Base-by-base conservation (phyloP, 37 sponge, comb jelly and placozoan species). In the Aphrocallistes beatrix region DNA sequence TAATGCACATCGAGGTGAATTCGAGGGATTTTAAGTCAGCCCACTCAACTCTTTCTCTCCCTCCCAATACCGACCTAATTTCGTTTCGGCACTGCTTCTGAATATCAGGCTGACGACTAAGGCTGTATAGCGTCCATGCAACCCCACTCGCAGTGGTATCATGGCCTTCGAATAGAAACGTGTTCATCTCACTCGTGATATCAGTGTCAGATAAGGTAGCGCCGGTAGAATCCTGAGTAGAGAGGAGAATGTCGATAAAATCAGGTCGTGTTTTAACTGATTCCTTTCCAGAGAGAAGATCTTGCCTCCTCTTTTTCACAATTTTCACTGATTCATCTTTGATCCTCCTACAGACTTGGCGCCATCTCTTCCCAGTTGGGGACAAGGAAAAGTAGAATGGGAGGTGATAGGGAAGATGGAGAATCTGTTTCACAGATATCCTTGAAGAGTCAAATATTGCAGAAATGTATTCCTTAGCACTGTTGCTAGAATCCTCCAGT, bases 1-100 rank as follows among this genome's bases (percentile, higher is more conserved):
- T 82, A 3, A 82, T 82, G 28, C 39, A 60, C 75, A 60, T 60
- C 10, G 75, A 60, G 6, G 75, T 60, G 75, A 60, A 60, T 13
- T 60, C 34, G 34, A 60, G 75, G 21, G 75, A 3, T 25, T 60
- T 30, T 60, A 60, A 60, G 34, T 60, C 75, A 60, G 6, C 17
- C 75, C 75, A 60, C 34, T 60, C 75, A 32, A 60, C 34, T 42
- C 38, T n/a, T 13, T 60, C 21, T 13, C 75, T 86, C 0, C 89
- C 93, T 38, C 36, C 81, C 23, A 93, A 51, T 0, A 93, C 89
- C 51, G 47, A 50, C 38, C 38, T 82, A 0, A 90, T 51, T 42
- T 93, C 83, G 37, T 82, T 37, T 38, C 83, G 10, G 28, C 83
- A 82, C 38, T 37, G 39, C 10, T 37, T 37, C 83, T 82, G 83